Evolutionary conservation across 2,113 vertebrate species (phyloP).

Genomic region (Mobula birostris): DNA sequence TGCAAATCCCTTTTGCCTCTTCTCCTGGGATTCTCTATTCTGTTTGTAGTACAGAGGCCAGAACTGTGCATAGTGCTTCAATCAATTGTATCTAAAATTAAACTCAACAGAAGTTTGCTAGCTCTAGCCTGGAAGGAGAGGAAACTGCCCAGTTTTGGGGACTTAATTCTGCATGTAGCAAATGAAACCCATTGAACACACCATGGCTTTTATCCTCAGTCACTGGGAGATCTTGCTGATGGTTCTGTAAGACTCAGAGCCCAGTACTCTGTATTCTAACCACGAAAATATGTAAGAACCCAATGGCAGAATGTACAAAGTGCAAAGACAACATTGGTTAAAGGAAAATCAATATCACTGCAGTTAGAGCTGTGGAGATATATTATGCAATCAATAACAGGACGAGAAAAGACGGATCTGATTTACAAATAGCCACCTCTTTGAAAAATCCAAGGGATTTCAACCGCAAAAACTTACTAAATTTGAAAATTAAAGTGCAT

Average conservation of each 20-base stretch:
- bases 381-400: slow-evolving; percentile 17
- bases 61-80: not conserved
- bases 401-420: not conserved
- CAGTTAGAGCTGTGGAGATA: slow-evolving; percentile 16
- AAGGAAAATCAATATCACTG: slow-evolving; percentile 33
- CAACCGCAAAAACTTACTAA: not conserved
- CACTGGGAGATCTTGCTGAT: too few relatives aligned
- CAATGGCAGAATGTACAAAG: not conserved
- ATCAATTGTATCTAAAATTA: not conserved
- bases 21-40: not conserved
- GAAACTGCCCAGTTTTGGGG: not conserved
- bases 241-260: not conserved
- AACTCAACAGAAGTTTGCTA: too few relatives aligned
- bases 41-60: not conserved
- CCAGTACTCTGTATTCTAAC: not conserved
- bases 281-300: not conserved
- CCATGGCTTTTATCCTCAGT: too few relatives aligned
- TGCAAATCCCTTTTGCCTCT: not conserved
- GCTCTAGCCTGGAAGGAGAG: not conserved
- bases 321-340: slow-evolving; percentile 7
- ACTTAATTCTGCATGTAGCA: not conserved
- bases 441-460: slow-evolving; percentile 27
- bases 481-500: not conserved
- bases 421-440: slow-evolving; percentile 6
- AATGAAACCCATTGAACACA: not conserved